These are phyloP conservation scores for Turritopsis dohrnii DNA, from an alignment of 30 jellyfish, hydroid and myxozoan genomes.

Conservation along the genomic window DNA sequence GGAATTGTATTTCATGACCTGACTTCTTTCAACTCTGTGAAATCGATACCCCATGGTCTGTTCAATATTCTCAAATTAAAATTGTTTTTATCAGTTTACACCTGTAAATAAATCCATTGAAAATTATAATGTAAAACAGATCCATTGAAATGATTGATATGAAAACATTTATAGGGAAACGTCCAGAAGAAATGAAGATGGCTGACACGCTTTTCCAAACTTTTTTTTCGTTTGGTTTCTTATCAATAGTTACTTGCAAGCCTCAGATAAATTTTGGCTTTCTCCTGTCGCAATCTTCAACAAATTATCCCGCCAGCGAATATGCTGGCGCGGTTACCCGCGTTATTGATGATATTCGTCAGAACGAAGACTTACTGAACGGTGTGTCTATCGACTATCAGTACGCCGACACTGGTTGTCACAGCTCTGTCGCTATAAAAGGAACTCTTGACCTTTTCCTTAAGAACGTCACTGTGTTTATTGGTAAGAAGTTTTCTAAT, in stretches of 20 bases:
- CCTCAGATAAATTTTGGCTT: constrained; percentile 53
- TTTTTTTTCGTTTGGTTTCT: not conserved
- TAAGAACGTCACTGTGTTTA: constrained; percentile 37
- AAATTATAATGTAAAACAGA: not conserved
- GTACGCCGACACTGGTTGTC: constrained; percentile 55
- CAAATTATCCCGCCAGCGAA: constrained; percentile 55
- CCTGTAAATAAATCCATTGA: not conserved
- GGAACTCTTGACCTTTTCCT: constrained; percentile 51
- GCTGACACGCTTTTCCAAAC: not conserved
- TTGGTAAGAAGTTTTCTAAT: too few species aligned
- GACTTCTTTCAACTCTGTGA: too few species aligned
- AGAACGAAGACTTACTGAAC: constrained; percentile 38
- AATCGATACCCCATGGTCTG: too few species aligned
- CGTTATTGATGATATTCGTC: constrained; percentile 68
- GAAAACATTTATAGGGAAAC: not conserved
- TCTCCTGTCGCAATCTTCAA: constrained; percentile 58
- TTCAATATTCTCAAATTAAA: too few species aligned
- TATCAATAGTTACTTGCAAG: not conserved
- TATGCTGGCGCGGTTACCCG: constrained; percentile 70
- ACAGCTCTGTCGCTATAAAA: constrained; percentile 56
- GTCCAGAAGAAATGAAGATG: not conserved
- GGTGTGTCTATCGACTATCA: constrained; percentile 20
- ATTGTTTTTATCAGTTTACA: not conserved
- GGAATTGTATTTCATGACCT: too few species aligned
- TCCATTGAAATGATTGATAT: not conserved